Evolutionary conservation across 2,888 invertebrate genomes (phyloP).

Genomic region (Palloptera scutellata): DNA sequence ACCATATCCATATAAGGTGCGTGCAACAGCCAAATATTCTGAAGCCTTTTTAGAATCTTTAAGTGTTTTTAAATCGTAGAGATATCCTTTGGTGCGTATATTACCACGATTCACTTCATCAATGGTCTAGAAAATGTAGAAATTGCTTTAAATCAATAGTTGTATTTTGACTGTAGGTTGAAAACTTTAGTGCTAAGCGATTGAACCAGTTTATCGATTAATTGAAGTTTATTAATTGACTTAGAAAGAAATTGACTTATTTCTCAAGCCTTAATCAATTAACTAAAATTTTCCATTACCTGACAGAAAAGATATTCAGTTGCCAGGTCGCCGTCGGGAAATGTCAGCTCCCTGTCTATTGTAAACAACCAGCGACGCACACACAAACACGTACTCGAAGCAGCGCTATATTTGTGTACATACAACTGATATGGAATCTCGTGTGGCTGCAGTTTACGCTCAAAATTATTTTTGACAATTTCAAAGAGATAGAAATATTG

Average conservation of each 20-base stretch:
- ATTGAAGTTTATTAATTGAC: too few relatives aligned
- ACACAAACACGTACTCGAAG: slow-evolving; percentile 92
- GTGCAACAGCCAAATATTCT: slow-evolving; percentile 86
- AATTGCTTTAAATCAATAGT: too few relatives aligned
- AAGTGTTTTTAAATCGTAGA: slow-evolving; percentile 95
- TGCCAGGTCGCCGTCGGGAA: slow-evolving; percentile 75
- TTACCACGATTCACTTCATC: slow-evolving; percentile 95
- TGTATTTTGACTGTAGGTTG: too few relatives aligned
- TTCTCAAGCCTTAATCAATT: too few relatives aligned
- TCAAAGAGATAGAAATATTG: slow-evolving; percentile 96
- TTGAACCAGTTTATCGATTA: too few relatives aligned
- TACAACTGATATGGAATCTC: slow-evolving; percentile 98
- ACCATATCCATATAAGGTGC: slow-evolving; percentile 90
- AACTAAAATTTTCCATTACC: too few relatives aligned
- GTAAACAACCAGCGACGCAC: slow-evolving; percentile 90
- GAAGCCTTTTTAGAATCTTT: slow-evolving; percentile 88
- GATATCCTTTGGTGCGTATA: slow-evolving; percentile 86
- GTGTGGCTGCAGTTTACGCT: slow-evolving; percentile 89
- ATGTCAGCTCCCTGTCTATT: slow-evolving; percentile 72
- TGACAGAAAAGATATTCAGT: slow-evolving; percentile 90
- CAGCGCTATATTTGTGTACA: slow-evolving; percentile 98
- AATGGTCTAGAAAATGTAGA: slow-evolving; percentile 73
- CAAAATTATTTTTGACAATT: slow-evolving; percentile 96
- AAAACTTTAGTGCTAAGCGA: too few relatives aligned
- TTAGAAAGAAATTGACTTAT: too few relatives aligned